Evolutionary conservation across 2,888 invertebrate species (phyloP).

Genomic region (Ceriagrion tenellum): DNA sequence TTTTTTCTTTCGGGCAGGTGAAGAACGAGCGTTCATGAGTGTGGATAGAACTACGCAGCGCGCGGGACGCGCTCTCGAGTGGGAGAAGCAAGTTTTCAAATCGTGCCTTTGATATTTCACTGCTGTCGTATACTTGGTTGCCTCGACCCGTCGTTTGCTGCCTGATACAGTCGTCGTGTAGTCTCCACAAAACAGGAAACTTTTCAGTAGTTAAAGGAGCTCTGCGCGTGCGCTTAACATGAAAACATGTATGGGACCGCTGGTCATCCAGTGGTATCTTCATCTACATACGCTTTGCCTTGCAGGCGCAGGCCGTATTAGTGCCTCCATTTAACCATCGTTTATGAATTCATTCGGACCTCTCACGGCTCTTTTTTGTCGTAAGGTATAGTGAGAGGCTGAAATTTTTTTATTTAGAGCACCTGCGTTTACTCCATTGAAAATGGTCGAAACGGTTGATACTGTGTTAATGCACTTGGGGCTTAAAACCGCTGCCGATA

Average conservation of each 20-base stretch:
- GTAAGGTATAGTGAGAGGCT: not conserved
- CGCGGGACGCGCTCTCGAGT: not conserved
- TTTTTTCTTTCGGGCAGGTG: too few relatives aligned
- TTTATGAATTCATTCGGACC: not conserved
- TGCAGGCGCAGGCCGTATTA: not conserved
- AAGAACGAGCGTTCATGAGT: not conserved
- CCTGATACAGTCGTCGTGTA: not conserved
- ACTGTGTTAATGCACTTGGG: too few relatives aligned
- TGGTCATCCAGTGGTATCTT: not conserved
- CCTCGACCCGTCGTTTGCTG: not conserved
- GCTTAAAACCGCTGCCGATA: too few relatives aligned
- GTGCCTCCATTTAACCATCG: not conserved
- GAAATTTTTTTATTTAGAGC: too few relatives aligned
- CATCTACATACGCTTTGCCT: not conserved
- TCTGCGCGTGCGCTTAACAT: too few relatives aligned
- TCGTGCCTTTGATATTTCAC: not conserved
- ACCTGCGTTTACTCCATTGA: too few relatives aligned
- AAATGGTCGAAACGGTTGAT: too few relatives aligned
- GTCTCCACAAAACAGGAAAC: not conserved
- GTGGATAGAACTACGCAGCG: not conserved
- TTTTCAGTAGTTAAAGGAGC: not conserved
- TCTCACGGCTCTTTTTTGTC: not conserved
- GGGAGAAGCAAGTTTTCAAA: not conserved
- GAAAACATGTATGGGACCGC: not conserved
- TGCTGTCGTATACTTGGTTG: not conserved